Percentiles rank a stretch among this genome's conserved stretches.
Conservation (phyloP, 37 sponge, comb jelly and placozoan species). For the Geodia barretti region DNA sequence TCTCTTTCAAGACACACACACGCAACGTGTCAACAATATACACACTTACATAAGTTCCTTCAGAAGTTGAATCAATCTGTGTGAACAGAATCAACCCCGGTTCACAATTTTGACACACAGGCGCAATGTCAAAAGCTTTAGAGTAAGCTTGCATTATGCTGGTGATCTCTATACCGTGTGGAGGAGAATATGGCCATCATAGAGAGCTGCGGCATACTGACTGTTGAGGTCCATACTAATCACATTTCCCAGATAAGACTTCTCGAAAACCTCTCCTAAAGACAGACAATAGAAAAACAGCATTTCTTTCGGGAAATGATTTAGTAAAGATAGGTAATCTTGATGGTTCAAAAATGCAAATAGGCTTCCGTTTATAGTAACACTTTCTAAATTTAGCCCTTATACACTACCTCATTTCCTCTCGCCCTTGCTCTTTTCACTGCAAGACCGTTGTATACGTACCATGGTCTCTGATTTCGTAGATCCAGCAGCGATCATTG, state of each 20-base stretch:
- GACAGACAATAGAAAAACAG: too few relatives aligned
- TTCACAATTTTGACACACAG: too few relatives aligned
- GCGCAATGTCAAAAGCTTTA: neutral
- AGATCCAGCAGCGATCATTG: conserved; percentile 95
- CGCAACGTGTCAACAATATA: neutral
- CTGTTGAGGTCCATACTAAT: conserved; percentile 65
- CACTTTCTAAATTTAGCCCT: neutral
- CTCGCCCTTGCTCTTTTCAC: neutral
- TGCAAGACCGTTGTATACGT: neutral
- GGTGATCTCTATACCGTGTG: conserved; percentile 63
- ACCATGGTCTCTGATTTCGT: conserved; percentile 61
- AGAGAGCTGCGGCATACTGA: conserved; percentile 86
- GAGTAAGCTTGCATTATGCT: neutral
- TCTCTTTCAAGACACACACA: neutral
- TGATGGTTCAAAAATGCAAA: neutral
- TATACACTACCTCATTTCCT: conserved; percentile 2
- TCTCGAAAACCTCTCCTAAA: conserved; percentile 57
- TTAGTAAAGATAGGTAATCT: neutral
- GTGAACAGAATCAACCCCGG: too few relatives aligned
- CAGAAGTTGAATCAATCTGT: too few relatives aligned
- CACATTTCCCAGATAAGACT: conserved; percentile 84
- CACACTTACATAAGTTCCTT: conserved; percentile 25
- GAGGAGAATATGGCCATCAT: conserved; percentile 81
- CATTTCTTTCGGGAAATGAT: too few relatives aligned
- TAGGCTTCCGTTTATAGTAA: neutral